Percentiles rank a stretch among this genome's conserved stretches.
Evolutionary conservation across 2,888 invertebrate genomes (phyloP).

Genomic region (Harpalus rubripes): DNA sequence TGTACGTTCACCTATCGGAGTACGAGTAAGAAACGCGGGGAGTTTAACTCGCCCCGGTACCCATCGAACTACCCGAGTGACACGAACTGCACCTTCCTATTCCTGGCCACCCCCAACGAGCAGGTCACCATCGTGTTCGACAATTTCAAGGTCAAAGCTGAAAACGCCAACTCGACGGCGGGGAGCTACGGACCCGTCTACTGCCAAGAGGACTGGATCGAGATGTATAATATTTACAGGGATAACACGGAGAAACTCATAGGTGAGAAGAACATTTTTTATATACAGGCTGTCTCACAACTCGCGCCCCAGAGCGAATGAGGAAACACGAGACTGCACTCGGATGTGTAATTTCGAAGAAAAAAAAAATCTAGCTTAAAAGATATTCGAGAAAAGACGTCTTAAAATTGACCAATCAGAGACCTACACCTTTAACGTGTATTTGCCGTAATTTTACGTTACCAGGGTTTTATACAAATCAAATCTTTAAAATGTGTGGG

Average conservation of each 20-base stretch:
- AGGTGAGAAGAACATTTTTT: conserved; percentile 73
- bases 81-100: conserved; percentile 95
- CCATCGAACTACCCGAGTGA: conserved; percentile 98
- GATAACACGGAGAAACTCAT: conserved; percentile 90
- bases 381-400: no score
- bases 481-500: no score
- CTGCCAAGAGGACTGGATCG: conserved; percentile 96
- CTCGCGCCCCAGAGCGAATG: no score
- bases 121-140: conserved; percentile 95
- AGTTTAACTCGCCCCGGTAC: conserved; percentile 97
- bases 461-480: no score
- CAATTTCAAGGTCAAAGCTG: conserved; percentile 93
- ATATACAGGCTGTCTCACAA: no score
- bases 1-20: conserved; percentile 96
- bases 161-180: conserved; percentile 87
- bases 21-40: conserved; percentile 91
- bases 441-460: no score
- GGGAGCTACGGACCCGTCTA: conserved; percentile 84
- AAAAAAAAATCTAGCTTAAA: no score
- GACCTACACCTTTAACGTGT: no score
- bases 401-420: no score
- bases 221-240: conserved; percentile 93
- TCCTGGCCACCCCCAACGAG: conserved; percentile 91
- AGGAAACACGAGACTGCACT: no score
- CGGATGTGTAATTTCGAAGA: no score